phyloP scores from a whole-genome alignment of 2,797 vertebrate genomes.

The Remorina albescens region DNA sequence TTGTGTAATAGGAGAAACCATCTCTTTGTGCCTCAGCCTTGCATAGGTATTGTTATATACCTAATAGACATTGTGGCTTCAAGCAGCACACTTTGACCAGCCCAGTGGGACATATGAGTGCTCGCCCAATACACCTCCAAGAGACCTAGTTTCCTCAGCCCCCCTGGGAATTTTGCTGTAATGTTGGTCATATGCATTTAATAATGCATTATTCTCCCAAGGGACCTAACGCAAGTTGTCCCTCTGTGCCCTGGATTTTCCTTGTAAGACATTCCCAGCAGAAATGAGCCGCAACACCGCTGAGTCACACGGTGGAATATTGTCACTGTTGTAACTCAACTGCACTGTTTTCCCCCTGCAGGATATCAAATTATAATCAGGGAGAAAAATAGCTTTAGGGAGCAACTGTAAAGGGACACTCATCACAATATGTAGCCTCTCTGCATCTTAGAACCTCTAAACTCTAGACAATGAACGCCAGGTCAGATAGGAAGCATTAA shows the following conservation, averaged over 20 bases:
- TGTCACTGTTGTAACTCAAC: conserved; percentile 46
- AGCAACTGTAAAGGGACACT: conserved; percentile 1
- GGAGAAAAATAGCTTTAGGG: conserved; percentile 38
- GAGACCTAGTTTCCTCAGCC: conserved; percentile 35
- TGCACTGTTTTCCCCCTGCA: conserved; percentile 30
- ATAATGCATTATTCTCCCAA: conserved; percentile 45
- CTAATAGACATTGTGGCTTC: conserved; percentile 27
- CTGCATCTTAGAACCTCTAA: conserved; percentile 31
- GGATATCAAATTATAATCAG: conserved; percentile 45
- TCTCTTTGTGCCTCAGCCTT: conserved; percentile 4
- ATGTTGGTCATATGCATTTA: conserved; percentile 44
- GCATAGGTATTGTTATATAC: conserved; percentile 9
- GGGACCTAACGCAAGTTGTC: conserved; percentile 32
- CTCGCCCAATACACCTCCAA: conserved; percentile 27
- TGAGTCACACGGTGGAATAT: conserved; percentile 47
- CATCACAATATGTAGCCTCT: conserved; percentile 13
- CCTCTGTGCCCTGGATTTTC: conserved; percentile 32
- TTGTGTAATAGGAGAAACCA: conserved; percentile 7
- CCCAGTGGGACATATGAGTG: conserved; percentile 38
- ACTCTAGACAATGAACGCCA: conserved; percentile 26
- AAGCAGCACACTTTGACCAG: conserved; percentile 23
- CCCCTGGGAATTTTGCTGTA: conserved; percentile 31
- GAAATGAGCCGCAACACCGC: conserved; percentile 32
- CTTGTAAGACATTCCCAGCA: conserved; percentile 25
- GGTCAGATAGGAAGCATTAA: background rate